Evolutionary conservation across 2,113 vertebrate genomes (phyloP), one percentile per base, ranked within the genome.

Genomic region (Dicaeum eximium): DNA sequence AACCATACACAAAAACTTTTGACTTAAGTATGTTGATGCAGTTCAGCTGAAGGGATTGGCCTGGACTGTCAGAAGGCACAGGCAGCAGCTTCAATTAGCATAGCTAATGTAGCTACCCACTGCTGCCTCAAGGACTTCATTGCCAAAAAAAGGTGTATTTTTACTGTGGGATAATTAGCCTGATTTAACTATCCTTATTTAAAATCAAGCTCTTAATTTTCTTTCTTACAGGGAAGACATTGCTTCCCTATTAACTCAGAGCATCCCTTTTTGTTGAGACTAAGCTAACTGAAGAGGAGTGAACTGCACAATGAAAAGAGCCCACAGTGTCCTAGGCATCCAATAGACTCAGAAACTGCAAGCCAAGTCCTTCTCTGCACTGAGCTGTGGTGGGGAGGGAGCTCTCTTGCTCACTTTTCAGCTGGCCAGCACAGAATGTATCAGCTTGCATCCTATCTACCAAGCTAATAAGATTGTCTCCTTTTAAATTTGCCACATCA

Each of bases 71-170:
- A 86, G 86, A 83, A 88, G 40, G 25, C 93, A 79, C 31, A 74
- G 53, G 70, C 83, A 79, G 77, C 91, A 84, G 65, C 54, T 87
- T 82, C 65, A 74, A 23, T 91, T 92, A 88, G 28, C 86, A 53
- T 31, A 69, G 78, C 45, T 81, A 78, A 66, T 67, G 60, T 13
- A 70, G 62, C 82, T 88, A 31, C 67, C 19, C 13, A 0, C 35
- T 62, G 65, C 83, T 89, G 73, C 86, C 92, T 72, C 86, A 61
- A 65, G 28, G 66, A 31, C 73, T 65, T 84, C 74, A 92, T 85
- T 94, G 95, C 96, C 92, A 95, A 96, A 96, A 96, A 95, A 97
- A 95, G 93, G 93, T 93, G 93, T 91, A 87, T 65, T 95, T 95
- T 81, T 91, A 89, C 78, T 72, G 57, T 79, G 35, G 33, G n/a